Base-by-base conservation (phyloP, 2,113 vertebrate genomes). In the Rynchops niger region DNA sequence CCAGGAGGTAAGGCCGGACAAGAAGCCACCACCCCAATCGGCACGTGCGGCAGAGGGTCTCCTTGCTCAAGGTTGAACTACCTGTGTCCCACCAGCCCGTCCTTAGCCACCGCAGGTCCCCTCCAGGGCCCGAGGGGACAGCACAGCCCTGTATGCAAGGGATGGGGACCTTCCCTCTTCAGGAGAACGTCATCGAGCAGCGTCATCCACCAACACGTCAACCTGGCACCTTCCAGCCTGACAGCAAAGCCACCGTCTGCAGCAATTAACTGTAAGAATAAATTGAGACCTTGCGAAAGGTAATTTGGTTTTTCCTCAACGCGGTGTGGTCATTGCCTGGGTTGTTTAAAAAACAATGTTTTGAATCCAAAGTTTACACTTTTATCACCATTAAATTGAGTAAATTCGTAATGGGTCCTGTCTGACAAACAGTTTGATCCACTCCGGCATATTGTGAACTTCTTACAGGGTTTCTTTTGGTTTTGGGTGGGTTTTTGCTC, bases 301-400 rank as follows among this genome's bases (percentile, higher is more conserved):
- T 55, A 14, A 66, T 61, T 85, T 23, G 38, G 23, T 79, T 85
- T 55, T 67, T 49, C 84, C 70, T 73, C 71, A 4, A 0, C 21
- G 50, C 77, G 63, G 70, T 25, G 4, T 82, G 81, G 80, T 69
- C 84, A 82, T 25, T 96, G 90, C 97, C 96, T 89, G 90, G 82
- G 65, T 92, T 58, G 10, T 86, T 97, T 73, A 58, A 43, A 93
- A 88, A 78, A 62, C 71, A 63, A 25, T 78, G 14, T 81, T 96
- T 69, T 43, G 72, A 91, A 96, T 95, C 93, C 88, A 56, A 96
- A 96, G 96, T 98, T 98, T 95, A 91, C 70, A n/a, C 85, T 97
- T 97, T 50, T 65, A 47, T 83, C 72, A 63, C 88, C 73, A 9
- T 92, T 27, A 66, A 88, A 91, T 71, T 52, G 74, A 96, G 66